These are phyloP conservation scores for Odocoileus hemionus DNA, from an alignment of 2,113 vertebrate genomes.

Conservation along the genomic window DNA sequence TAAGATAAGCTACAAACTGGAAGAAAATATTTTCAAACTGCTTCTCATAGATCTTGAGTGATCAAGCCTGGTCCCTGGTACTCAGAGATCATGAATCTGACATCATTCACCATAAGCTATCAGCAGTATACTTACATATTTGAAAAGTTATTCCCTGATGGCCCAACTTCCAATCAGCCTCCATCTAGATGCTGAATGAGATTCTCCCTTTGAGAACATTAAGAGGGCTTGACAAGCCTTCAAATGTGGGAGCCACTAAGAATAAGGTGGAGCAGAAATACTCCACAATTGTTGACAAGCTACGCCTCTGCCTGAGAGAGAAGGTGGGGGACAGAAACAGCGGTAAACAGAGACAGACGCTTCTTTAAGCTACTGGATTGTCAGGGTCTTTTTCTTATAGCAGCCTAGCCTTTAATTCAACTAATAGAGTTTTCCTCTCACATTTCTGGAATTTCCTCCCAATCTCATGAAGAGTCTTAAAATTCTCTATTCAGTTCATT, in stretches of 20 bases:
- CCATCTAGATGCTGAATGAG: not conserved
- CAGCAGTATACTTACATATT: not conserved
- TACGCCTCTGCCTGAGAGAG: not conserved
- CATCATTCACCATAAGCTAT: not conserved
- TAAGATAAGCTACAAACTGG: too few species aligned
- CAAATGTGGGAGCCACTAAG: not conserved
- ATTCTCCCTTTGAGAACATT: not conserved
- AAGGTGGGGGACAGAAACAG: not conserved
- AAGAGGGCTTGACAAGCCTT: not conserved
- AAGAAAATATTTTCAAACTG: too few species aligned
- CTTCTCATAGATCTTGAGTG: too few species aligned
- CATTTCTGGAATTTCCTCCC: not conserved
- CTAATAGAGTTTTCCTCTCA: not conserved
- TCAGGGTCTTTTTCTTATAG: not conserved
- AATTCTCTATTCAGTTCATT: not conserved
- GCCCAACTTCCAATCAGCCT: not conserved
- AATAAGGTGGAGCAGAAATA: not conserved
- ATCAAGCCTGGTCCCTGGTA: not conserved
- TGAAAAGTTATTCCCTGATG: not conserved
- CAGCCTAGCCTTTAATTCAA: not conserved
- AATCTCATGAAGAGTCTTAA: not conserved
- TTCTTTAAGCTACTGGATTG: not conserved
- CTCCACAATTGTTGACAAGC: not conserved
- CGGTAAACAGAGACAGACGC: not conserved
- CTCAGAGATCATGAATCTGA: rapidly evolving